These are phyloP conservation scores for Anneissia japonica DNA, from an alignment of 35 echinoderm and acorn worm genomes.

Conservation along the genomic window DNA sequence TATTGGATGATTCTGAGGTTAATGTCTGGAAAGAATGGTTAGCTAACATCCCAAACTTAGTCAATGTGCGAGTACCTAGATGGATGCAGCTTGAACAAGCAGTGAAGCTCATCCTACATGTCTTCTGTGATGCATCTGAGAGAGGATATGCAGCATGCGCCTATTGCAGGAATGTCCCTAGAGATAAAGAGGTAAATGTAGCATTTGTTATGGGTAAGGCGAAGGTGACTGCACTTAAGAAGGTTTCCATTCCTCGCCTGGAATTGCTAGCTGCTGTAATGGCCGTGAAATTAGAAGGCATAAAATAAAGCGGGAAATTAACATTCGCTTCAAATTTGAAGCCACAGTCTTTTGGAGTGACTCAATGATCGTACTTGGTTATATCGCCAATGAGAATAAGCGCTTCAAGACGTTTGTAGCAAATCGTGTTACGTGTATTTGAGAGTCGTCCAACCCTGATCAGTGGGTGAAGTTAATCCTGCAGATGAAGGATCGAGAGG, in stretches of 20 bases:
- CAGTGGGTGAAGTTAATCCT: constrained; percentile 54
- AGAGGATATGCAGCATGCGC: constrained; percentile 25
- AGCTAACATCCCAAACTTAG: constrained; percentile 11
- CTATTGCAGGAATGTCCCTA: constrained; percentile 12
- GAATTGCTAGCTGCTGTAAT: constrained; percentile 44
- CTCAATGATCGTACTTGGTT: constrained; percentile 8
- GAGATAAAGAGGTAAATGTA: constrained; percentile 6
- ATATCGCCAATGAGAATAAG: constrained; percentile 16
- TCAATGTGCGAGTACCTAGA: constrained; percentile 5
- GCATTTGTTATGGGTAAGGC: constrained; percentile 47
- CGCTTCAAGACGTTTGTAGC: constrained; percentile 23
- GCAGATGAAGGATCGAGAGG: constrained; percentile 58
- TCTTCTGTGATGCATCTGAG: constrained; percentile 46
- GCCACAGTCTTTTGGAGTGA: constrained; percentile 29
- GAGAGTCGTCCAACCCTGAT: background rate
- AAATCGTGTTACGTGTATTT: constrained; percentile 37
- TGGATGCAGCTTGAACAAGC: background rate
- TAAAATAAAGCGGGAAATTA: background rate
- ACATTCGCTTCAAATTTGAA: background rate
- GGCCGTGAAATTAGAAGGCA: background rate
- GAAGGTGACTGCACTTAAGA: constrained; percentile 33
- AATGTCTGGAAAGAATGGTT: constrained; percentile 20
- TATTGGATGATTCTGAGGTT: background rate
- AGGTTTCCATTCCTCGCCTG: constrained; percentile 26
- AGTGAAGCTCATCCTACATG: constrained; percentile 16